A percentile compares a stretch with the other conserved stretches of the same genome.
phyloP scores from a whole-genome alignment of 2,797 vertebrate genomes.

The Leptodactylus fallax region DNA sequence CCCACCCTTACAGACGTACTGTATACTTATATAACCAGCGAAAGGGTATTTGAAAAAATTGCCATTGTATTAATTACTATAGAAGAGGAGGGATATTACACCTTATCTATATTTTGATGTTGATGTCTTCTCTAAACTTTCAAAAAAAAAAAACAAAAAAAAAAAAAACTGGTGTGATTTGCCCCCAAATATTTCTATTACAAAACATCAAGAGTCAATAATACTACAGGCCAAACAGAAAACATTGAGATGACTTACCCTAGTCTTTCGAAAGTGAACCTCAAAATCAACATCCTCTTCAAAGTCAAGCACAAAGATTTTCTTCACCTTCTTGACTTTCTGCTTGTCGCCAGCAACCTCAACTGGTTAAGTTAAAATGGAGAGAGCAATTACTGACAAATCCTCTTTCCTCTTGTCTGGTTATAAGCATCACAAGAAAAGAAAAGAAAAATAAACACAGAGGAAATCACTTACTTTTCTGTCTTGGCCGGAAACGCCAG shows the following conservation, averaged over 20 bases:
- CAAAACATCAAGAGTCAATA: background rate
- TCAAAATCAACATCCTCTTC: constrained; percentile 84
- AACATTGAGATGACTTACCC: constrained; percentile 74
- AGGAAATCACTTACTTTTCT: constrained; percentile 78
- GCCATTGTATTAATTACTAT: too few relatives aligned
- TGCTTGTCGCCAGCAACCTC: constrained; percentile 36
- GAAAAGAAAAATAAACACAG: too few relatives aligned
- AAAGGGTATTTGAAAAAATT: too few relatives aligned
- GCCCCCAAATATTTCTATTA: too few relatives aligned
- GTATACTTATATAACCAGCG: too few relatives aligned
- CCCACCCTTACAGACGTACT: too few relatives aligned
- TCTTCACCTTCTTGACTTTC: constrained; percentile 81
- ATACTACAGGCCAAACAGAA: background rate
- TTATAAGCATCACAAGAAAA: too few relatives aligned
- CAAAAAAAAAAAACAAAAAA: too few relatives aligned
- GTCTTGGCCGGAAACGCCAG: constrained; percentile 91
- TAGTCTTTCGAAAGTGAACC: constrained; percentile 81
- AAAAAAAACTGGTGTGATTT: too few relatives aligned
- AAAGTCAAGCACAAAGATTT: constrained; percentile 86
- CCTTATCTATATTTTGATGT: too few relatives aligned
- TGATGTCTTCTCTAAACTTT: too few relatives aligned
- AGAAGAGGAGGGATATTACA: too few relatives aligned
- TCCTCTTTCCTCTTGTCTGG: background rate
- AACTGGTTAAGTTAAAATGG: constrained; percentile 59
- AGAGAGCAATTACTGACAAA: background rate